Percentiles rank a stretch among this genome's conserved stretches.
Evolutionary conservation across 2,888 invertebrate genomes (phyloP).

Genomic region (Athetis lepigone): DNA sequence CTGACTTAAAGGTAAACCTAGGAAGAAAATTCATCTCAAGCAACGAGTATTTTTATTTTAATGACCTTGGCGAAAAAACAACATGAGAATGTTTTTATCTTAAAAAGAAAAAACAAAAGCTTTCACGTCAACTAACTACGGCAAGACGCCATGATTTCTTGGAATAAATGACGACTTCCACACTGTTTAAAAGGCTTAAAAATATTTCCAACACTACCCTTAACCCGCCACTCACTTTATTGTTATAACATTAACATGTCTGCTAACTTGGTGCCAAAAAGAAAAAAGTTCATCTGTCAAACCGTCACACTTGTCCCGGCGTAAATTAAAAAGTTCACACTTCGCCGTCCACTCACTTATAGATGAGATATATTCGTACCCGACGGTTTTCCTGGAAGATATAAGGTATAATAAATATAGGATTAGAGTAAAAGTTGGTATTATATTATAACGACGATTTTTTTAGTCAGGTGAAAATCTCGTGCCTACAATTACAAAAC

Average conservation of each 20-base stretch:
- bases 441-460: no score
- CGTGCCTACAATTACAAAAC: no score
- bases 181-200: neutral
- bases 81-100: neutral
- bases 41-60: no score
- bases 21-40: no score
- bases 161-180: neutral
- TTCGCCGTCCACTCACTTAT: constrained; percentile 51
- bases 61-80: neutral
- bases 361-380: neutral
- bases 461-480: no score
- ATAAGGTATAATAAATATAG: no score
- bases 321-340: constrained; percentile 73
- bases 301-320: constrained; percentile 59
- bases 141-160: neutral
- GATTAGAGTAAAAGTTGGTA: no score
- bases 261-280: constrained; percentile 26
- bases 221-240: constrained; percentile 26
- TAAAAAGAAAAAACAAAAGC: neutral
- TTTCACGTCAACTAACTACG: neutral
- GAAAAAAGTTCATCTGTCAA: constrained; percentile 62
- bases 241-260: constrained; percentile 45
- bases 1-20: no score
- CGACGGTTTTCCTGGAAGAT: no score
- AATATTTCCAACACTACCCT: constrained; percentile 21